Percentiles rank a stretch among this genome's conserved stretches.
These are phyloP conservation scores for Salmo trutta DNA, from an alignment of 2,797 vertebrate species.

Conservation along the genomic window DNA sequence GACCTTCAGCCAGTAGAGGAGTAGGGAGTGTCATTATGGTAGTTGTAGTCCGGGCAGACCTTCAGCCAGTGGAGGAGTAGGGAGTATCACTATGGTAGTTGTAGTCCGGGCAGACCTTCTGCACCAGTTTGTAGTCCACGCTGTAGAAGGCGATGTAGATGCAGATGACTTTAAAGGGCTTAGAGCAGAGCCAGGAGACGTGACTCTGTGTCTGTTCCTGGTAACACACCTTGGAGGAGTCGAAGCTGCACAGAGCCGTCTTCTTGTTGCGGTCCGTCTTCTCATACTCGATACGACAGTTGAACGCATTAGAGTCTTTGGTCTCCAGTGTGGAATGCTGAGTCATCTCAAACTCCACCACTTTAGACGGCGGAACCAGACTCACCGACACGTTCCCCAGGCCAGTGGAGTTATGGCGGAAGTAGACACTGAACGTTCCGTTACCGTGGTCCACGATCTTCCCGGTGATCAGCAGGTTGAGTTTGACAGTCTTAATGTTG, in stretches of 20 bases:
- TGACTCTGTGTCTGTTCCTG: constrained; percentile 99
- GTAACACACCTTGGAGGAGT: constrained; percentile 93
- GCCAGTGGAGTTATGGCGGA: constrained; percentile 91
- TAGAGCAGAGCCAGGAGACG: constrained; percentile 98
- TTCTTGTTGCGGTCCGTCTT: constrained; percentile 99
- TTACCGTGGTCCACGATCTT: constrained; percentile 99
- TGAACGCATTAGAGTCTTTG: constrained; percentile 93
- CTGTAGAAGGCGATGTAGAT: no score
- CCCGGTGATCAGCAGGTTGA: constrained; percentile 97
- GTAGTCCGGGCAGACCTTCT: constrained; percentile 87
- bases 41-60: no score
- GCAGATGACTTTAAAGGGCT: constrained; percentile 68
- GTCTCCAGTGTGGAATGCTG: constrained; percentile 92
- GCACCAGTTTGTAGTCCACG: no score
- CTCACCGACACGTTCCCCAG: constrained; percentile 96
- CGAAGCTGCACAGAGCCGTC: constrained; percentile 89
- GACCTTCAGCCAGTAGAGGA: no score
- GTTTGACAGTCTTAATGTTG: constrained; percentile 98
- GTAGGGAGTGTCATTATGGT: no score
- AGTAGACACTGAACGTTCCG: constrained; percentile 76
- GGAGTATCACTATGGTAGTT: constrained; percentile 99
- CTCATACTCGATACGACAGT: constrained; percentile 79
- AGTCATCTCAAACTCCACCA: constrained; percentile 93
- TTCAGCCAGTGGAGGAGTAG: no score
- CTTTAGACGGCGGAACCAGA: constrained; percentile 96